Base-by-base conservation (phyloP, 2,888 invertebrate genomes). In the Mythimna ferrago region DNA sequence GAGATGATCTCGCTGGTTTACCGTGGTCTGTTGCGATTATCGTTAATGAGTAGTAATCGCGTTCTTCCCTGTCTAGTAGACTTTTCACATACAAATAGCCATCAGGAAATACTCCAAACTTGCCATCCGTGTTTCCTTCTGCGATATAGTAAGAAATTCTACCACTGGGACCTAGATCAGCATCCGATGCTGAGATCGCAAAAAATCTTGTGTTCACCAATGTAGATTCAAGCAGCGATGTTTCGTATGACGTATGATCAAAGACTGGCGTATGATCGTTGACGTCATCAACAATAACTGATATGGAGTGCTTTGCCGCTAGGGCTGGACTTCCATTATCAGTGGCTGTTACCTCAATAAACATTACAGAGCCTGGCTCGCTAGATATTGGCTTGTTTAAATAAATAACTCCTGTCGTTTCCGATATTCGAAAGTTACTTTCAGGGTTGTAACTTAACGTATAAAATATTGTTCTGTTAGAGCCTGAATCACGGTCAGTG, bases 261-360 rank as follows among this genome's bases (percentile, higher is more conserved):
- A 99, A 99, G 4, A 98, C 98, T 14, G 99, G 99, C 0, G 99
- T 99, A 90, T 99, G 99, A 93, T 99, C 99, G 93, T 99, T 99
- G 3, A 99, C 98, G 92, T 99, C 99, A 86, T 97, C 97, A 76
- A 99, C 97, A 35, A 97, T 97, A 58, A 98, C 97, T 44, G 97
- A 96, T 61, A 99, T 97, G 10, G 97, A 96, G 86, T 98, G 98
- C 87, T 97, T 98, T 0, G 98, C 98, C 26, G 98, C 97, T 65
- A 99, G 95, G 11, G 98, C 95, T 11, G 98, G 98, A 75, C 96
- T 97, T 7, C 99, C 99, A 68, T 98, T 98, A 93, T 99, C 99
- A n/a, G 97, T 97, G 26, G 98, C 99, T 64, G 97, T 98, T 35
- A 99, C 97, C 93, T 99, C 98, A 19, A 98, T 94, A 80, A 97